Percentiles rank a stretch among this genome's conserved stretches.
phyloP scores from a whole-genome alignment of 2,888 invertebrate species.

The Xestia rhomboidea region DNA sequence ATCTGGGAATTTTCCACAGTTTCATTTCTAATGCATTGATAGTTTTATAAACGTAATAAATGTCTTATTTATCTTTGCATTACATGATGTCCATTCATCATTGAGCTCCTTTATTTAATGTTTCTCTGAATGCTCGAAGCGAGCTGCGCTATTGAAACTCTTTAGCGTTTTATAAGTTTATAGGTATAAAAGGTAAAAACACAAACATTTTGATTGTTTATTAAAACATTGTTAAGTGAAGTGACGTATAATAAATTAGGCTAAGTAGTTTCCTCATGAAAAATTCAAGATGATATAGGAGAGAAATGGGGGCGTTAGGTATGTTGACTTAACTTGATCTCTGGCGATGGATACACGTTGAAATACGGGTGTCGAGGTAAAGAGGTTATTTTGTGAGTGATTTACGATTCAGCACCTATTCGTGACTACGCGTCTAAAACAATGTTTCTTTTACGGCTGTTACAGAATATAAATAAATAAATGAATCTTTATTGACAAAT shows the following conservation, averaged over 20 bases:
- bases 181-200: neutral
- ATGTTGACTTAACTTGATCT: conserved; percentile 11
- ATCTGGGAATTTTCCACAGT: neutral
- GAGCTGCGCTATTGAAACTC: neutral
- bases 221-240: conserved; percentile 28
- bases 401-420: neutral
- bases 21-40: neutral
- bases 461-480: no score
- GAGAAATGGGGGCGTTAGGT: conserved; percentile 31
- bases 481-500: no score
- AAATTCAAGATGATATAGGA: conserved; percentile 35
- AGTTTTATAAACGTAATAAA: neutral
- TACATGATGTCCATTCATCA: neutral
- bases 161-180: no score
- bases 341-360: conserved; percentile 4
- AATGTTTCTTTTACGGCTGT: neutral
- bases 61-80: neutral
- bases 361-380: neutral
- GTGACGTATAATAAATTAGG: conserved; percentile 44
- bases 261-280: conserved; percentile 52
- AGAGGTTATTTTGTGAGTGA: neutral
- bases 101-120: no score
- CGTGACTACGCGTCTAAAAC: neutral
- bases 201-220: conserved; percentile 4
- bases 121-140: neutral